Percentiles rank a stretch among this genome's conserved stretches.
These are phyloP conservation scores for Hyposmocoma kahamanoa DNA, from an alignment of 1,140 invertebrate species.

Conservation along the genomic window DNA sequence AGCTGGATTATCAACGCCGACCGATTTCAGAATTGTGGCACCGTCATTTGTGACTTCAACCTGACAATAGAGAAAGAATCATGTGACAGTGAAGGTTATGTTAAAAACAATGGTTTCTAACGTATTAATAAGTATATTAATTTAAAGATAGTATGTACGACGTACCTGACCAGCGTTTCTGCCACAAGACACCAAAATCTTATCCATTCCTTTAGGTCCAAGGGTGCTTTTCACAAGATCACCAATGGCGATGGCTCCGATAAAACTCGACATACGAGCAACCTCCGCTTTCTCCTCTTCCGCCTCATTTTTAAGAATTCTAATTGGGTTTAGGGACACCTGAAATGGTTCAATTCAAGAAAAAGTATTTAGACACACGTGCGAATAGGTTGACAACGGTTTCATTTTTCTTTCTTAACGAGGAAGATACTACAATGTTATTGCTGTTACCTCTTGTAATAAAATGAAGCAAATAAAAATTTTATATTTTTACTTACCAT, in stretches of 20 bases:
- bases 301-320: constrained; percentile 95
- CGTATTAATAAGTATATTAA: not conserved
- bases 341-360: constrained; percentile 46
- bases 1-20: constrained; percentile 99
- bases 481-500: constrained; percentile 25
- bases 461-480: not conserved
- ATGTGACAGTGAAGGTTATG: constrained; percentile 8
- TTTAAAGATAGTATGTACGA: not conserved
- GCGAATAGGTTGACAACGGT: constrained; percentile 33
- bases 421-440: not conserved
- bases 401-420: constrained; percentile 3
- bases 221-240: constrained; percentile 98
- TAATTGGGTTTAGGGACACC: constrained; percentile 94
- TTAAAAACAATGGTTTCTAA: constrained; percentile 1
- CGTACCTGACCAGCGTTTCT: constrained; percentile 81
- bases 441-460: too few relatives aligned
- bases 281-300: constrained; percentile 98
- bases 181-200: constrained; percentile 93
- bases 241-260: constrained; percentile 98
- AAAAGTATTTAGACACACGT: constrained; percentile 30
- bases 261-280: constrained; percentile 96
- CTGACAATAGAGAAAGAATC: constrained; percentile 38
- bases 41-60: constrained; percentile 99
- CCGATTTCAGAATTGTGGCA: constrained; percentile 96
- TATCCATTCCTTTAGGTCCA: constrained; percentile 99